A percentile compares a stretch with the other conserved stretches of the same genome.
Evolutionary conservation across 1,140 invertebrate species (phyloP).

Genomic region (Drosophila jambulina): DNA sequence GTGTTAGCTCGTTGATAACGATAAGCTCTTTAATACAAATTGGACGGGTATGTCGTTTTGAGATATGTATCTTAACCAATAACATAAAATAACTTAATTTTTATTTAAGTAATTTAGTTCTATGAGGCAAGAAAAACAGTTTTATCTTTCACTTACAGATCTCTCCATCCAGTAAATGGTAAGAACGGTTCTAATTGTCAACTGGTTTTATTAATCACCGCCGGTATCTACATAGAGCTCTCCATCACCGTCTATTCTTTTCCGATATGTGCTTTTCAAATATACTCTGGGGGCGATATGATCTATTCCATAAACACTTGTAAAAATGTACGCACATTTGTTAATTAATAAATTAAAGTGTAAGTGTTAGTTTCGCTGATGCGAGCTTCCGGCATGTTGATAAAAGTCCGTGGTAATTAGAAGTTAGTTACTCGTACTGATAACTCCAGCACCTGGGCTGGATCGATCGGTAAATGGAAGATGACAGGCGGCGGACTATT

Average conservation of each 20-base stretch:
- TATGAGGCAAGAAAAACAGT: background rate
- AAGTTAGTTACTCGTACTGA: conserved; percentile 1
- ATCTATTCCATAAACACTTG: background rate
- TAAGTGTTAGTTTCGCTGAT: background rate
- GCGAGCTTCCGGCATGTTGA: background rate
- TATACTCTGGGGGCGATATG: background rate
- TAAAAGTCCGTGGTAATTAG: background rate
- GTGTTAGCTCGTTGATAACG: background rate
- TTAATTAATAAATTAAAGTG: background rate
- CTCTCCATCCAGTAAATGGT: background rate
- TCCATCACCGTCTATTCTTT: background rate
- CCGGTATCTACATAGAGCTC: background rate
- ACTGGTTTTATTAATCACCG: conserved; percentile 1
- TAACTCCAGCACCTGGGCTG: background rate
- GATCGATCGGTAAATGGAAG: background rate
- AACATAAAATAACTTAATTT: background rate
- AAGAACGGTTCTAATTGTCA: background rate
- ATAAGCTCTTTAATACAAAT: background rate
- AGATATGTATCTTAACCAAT: background rate
- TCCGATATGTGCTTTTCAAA: background rate
- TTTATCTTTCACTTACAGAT: background rate
- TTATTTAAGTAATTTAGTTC: background rate
- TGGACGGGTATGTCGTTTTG: background rate
- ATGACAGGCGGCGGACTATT: background rate
- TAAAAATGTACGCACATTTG: background rate